Conservation (phyloP, 2,113 vertebrate genomes). For the Reinhardtius hippoglossoides region DNA sequence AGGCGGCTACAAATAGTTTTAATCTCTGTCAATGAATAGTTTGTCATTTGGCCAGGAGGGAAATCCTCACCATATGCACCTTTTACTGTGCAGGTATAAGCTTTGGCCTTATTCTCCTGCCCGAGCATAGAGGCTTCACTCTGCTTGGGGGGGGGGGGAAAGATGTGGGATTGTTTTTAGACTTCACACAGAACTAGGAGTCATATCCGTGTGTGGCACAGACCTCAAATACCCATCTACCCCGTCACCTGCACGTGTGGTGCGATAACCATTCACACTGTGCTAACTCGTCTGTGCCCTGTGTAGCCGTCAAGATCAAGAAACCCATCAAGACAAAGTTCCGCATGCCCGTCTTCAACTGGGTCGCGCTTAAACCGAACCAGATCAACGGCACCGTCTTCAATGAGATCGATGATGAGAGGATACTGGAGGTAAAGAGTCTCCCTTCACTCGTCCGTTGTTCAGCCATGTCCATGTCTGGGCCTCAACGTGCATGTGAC, state of each 20-base stretch:
- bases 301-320: conserved; percentile 95
- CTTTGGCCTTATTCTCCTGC: neutral
- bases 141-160: neutral
- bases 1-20: conserved; percentile 50
- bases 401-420: conserved; percentile 96
- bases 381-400: conserved; percentile 98
- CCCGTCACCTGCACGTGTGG: conserved; percentile 28
- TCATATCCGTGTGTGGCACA: conserved; percentile 24
- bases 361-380: conserved; percentile 97
- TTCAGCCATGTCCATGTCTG: neutral
- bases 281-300: conserved; percentile 43
- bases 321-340: conserved; percentile 99
- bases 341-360: conserved; percentile 96
- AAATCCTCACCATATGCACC: conserved; percentile 46
- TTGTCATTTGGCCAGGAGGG: conserved; percentile 26
- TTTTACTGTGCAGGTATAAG: conserved; percentile 6
- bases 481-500: neutral
- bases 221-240: conserved; percentile 18
- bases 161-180: neutral
- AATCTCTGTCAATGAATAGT: conserved; percentile 54
- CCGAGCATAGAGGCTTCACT: conserved; percentile 5
- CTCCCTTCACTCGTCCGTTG: neutral
- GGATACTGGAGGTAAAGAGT: conserved; percentile 90
- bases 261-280: neutral
- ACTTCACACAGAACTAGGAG: neutral